phyloP scores from a whole-genome alignment of 2,113 vertebrate genomes.

The Hippocampus abdominalis region DNA sequence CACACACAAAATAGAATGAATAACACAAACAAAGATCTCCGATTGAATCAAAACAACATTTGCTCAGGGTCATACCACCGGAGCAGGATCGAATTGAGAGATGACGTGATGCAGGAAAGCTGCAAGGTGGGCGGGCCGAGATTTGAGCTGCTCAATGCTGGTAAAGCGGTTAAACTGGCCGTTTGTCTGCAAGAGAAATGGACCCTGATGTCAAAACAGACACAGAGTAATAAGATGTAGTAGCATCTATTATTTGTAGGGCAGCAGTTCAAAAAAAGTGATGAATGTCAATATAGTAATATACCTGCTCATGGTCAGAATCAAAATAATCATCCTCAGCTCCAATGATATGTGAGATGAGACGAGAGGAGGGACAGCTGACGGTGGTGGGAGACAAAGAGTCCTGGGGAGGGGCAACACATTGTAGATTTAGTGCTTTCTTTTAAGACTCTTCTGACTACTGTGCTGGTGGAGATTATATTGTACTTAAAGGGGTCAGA shows the following conservation, averaged over 20 bases:
- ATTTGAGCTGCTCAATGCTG: conserved; percentile 90
- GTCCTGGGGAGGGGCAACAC: conserved; percentile 65
- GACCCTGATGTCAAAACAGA: conserved; percentile 18
- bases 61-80: conserved; percentile 76
- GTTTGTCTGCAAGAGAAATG: conserved; percentile 74
- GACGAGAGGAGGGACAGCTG: conserved; percentile 75
- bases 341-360: conserved; percentile 85
- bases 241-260: neutral
- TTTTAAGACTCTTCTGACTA: neutral
- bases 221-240: neutral
- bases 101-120: conserved; percentile 95
- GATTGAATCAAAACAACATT: neutral
- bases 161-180: conserved; percentile 96
- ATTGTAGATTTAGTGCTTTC: neutral
- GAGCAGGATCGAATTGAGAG: conserved; percentile 94
- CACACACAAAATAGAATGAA: neutral
- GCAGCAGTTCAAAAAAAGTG: neutral
- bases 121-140: conserved; percentile 91
- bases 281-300: neutral
- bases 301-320: conserved; percentile 91
- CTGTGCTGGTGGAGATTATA: neutral
- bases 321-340: conserved; percentile 95
- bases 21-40: neutral
- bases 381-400: conserved; percentile 74
- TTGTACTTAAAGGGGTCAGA: neutral